phyloP scores from a whole-genome alignment of 2,888 invertebrate species.

The Eupithecia abbreviata region DNA sequence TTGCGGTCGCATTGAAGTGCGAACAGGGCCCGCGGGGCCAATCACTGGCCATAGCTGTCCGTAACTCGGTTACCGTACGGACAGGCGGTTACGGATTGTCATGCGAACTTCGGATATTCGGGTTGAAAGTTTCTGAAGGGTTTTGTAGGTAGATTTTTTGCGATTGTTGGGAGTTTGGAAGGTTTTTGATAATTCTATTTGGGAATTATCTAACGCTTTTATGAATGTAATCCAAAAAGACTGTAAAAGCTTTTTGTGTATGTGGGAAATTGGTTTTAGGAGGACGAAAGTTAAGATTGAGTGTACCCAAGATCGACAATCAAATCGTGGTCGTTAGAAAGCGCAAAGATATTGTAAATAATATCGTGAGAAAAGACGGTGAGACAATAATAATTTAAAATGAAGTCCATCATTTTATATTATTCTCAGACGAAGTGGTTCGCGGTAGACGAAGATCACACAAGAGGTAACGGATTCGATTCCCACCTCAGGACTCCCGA shows the following conservation, averaged over 20 bases:
- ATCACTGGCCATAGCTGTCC: constrained; percentile 56
- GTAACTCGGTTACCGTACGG: constrained; percentile 58
- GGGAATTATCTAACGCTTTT: background rate
- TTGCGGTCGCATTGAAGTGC: constrained; percentile 54
- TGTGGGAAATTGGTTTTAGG: background rate
- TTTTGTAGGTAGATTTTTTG: constrained; percentile 1
- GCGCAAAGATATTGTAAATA: too few species aligned
- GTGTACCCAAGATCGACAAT: background rate
- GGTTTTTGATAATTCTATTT: background rate
- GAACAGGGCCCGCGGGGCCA: constrained; percentile 56
- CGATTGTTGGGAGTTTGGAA: background rate
- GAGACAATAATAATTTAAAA: too few species aligned
- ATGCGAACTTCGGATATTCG: constrained; percentile 23
- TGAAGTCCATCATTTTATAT: too few species aligned
- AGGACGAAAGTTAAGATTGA: background rate
- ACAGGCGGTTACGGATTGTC: constrained; percentile 36
- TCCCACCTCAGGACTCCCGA: too few species aligned
- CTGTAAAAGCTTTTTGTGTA: too few species aligned
- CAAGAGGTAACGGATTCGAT: too few species aligned
- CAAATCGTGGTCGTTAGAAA: background rate
- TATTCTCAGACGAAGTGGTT: too few species aligned
- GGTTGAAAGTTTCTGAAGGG: constrained; percentile 1
- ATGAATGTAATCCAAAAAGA: background rate
- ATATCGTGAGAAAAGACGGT: too few species aligned
- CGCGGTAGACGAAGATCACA: too few species aligned